Evolutionary conservation across 2,888 invertebrate genomes (phyloP), one percentile per base, ranked within the genome.

Genomic region (Myopa testacea): DNA sequence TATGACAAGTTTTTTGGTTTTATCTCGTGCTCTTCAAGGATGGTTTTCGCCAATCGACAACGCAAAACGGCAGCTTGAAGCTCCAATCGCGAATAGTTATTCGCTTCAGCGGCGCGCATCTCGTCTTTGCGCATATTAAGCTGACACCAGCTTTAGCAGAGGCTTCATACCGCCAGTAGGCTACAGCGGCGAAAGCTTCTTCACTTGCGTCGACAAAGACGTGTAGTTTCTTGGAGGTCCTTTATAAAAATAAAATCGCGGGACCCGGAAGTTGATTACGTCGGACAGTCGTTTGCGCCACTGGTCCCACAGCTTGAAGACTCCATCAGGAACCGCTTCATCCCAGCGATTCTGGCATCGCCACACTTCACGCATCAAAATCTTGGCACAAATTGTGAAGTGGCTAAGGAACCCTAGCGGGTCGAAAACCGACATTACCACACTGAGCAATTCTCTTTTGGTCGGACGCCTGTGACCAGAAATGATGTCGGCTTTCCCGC

Each of bases 291-390:
- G 10, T 55, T 55, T 16, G 16, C 55, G 55, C 55, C 55, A 55
- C 16, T 55, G 10, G 10, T 55, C 55, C 55, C 55, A 55, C 55
- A 55, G 16, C 10, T 55, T 16, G 16, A 16, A 55, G 16, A 55
- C 16, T 16, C n/a, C 26, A 52, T 73, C 58, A 4, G 78, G 78
- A 4, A 81, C 4, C 60, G 58, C 37, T 0, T 79, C 79, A 26
- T 78, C 77, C 81, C 78, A 78, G 45, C 38, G 67, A n/a, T 76
- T 14, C 12, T 4, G 75, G 78, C 76, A 78, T 78, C n/a, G 76
- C 40, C 16, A 65, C 37, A n/a, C 78, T 76, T 14, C 78, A 63
- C 50, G 78, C 14, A 26, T 76, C 67, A 45, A 58, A 26, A 55
- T 78, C 72, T 14, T 65, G 76, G 7, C 60, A 55, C 45, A 52